These are phyloP conservation scores for Eristalis arbustorum DNA, from an alignment of 2,888 invertebrate species.

Conservation along the genomic window DNA sequence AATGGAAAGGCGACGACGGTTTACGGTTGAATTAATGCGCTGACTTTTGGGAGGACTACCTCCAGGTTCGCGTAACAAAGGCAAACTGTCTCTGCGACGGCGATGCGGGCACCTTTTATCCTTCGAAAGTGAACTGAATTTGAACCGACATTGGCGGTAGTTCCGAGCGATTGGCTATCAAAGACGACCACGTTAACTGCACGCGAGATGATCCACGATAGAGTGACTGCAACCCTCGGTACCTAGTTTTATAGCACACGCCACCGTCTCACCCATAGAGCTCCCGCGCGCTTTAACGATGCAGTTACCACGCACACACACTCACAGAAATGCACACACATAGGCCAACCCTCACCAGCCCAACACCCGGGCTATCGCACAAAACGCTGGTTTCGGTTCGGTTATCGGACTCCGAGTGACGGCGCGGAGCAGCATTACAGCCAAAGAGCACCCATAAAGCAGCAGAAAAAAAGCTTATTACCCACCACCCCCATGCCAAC, in stretches of 20 bases:
- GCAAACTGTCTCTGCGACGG: conserved; percentile 27
- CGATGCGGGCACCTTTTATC: conserved; percentile 39
- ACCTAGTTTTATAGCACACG: conserved; percentile 21
- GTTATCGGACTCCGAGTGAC: conserved; percentile 35
- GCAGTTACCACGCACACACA: background rate
- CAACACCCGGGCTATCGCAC: background rate
- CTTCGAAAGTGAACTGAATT: background rate
- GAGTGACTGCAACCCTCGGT: conserved; percentile 26
- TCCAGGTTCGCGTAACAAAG: conserved; percentile 17
- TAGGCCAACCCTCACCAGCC: background rate
- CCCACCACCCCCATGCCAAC: background rate
- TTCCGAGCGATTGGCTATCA: conserved; percentile 7
- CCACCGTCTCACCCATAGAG: background rate
- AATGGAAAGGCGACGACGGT: background rate
- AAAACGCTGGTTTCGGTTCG: conserved; percentile 10
- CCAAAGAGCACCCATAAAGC: conserved; percentile 38
- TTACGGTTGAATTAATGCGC: background rate
- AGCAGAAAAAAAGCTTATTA: conserved; percentile 35
- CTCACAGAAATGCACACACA: background rate
- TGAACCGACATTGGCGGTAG: background rate
- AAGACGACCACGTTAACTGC: conserved; percentile 24
- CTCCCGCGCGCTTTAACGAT: background rate
- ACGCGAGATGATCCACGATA: conserved; percentile 26
- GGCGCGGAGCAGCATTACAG: conserved; percentile 2
- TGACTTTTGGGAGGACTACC: background rate